phyloP scores from a whole-genome alignment of 2,113 vertebrate genomes.

The Ictalurus furcatus region DNA sequence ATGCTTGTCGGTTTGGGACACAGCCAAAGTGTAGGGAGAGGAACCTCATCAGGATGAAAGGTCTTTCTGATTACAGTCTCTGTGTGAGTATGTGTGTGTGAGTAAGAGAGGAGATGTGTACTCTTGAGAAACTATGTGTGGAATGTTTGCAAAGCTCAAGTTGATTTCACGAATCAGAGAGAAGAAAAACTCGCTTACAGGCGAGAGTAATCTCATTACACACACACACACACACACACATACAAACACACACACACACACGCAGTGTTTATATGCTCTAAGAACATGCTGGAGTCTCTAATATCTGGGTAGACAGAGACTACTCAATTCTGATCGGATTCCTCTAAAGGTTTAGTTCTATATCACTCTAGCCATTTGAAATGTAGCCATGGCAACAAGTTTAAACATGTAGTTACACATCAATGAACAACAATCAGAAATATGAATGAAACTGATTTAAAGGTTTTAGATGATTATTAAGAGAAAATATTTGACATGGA shows the following conservation, averaged over 20 bases:
- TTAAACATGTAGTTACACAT: background rate
- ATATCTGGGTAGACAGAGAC: too few species aligned
- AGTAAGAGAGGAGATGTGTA: slow-evolving; percentile 57
- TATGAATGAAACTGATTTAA: background rate
- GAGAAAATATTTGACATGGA: background rate
- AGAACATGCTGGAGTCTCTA: too few species aligned
- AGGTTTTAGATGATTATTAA: too few species aligned
- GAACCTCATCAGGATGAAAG: background rate
- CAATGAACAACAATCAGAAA: background rate
- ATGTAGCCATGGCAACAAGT: background rate
- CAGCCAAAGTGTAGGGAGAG: background rate
- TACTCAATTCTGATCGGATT: too few species aligned
- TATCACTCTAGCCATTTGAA: background rate
- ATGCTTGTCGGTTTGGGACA: background rate
- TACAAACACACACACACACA: too few species aligned
- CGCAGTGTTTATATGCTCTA: too few species aligned
- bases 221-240: slow-evolving; percentile 57
- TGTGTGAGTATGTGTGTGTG: slow-evolving; percentile 44
- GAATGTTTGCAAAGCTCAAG: slow-evolving; percentile 79
- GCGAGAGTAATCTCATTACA: slow-evolving; percentile 76
- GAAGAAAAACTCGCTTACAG: slow-evolving; percentile 73
- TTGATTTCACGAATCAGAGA: slow-evolving; percentile 74
- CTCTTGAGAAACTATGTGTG: slow-evolving; percentile 75
- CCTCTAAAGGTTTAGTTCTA: too few species aligned
- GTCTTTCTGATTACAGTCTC: background rate